Conservation (phyloP, 2,113 vertebrate species). For the Caloenas nicobarica region DNA sequence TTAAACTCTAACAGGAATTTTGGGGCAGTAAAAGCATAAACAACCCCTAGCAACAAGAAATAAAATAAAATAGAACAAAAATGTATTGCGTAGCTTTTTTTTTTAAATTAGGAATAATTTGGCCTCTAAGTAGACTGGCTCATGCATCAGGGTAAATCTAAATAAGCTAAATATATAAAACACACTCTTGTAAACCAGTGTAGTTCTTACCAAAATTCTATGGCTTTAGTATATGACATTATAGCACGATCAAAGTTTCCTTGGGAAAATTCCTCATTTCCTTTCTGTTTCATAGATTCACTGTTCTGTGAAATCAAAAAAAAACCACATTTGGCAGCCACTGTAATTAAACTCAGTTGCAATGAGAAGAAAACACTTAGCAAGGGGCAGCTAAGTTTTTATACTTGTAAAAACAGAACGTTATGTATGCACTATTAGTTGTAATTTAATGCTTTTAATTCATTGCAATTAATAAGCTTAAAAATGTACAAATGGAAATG, state of each 20-base stretch:
- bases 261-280: conserved; percentile 85
- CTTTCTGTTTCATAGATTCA: conserved; percentile 84
- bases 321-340: not conserved
- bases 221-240: conserved; percentile 85
- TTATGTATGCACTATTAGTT: not conserved
- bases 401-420: not conserved
- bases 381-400: not conserved
- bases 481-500: not conserved
- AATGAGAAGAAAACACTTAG: not conserved
- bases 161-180: not conserved
- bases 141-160: not conserved
- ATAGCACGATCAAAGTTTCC: conserved; percentile 80
- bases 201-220: conserved; percentile 82
- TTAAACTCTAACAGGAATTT: not conserved
- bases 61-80: not conserved
- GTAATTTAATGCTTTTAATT: not conserved
- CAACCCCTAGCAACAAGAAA: not conserved
- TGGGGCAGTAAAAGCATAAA: not conserved
- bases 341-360: not conserved
- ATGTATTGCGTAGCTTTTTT: rapidly evolving
- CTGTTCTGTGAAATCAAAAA: conserved; percentile 78
- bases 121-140: not conserved
- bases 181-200: not conserved
- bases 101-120: not conserved
- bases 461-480: not conserved